Evolutionary conservation across 2,797 vertebrate genomes (phyloP).

Genomic region (Pangasius mekongensis): DNA sequence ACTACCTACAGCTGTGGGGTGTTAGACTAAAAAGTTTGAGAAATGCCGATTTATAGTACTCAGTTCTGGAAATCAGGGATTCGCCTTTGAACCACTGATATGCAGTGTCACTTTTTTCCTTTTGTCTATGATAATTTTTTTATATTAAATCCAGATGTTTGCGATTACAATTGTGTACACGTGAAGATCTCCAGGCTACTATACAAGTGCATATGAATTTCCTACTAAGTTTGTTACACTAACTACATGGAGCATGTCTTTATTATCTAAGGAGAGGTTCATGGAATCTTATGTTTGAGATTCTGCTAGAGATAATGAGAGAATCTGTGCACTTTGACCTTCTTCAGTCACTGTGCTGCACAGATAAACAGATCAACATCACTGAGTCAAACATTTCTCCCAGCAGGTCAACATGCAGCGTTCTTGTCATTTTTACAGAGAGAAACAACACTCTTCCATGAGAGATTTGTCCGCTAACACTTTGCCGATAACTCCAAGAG

Average conservation of each 20-base stretch:
- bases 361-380: constrained; percentile 42
- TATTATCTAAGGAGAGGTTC: constrained; percentile 2
- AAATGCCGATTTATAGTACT: neutral
- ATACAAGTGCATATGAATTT: neutral
- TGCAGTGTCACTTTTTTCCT: neutral
- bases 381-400: constrained; percentile 44
- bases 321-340: constrained; percentile 20
- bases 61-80: neutral
- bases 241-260: constrained; percentile 1
- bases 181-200: neutral
- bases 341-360: constrained; percentile 27
- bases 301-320: constrained; percentile 38
- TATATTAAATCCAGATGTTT: neutral
- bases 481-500: constrained; percentile 27
- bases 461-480: constrained; percentile 44
- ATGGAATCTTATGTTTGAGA: constrained; percentile 27
- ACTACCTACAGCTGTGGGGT: neutral
- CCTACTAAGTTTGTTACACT: neutral
- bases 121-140: neutral
- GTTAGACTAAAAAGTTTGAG: neutral
- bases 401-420: constrained; percentile 47
- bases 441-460: constrained; percentile 45
- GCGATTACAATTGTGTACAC: neutral
- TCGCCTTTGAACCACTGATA: neutral
- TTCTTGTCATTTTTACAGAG: constrained; percentile 44